Evolutionary conservation across 1,140 invertebrate genomes (phyloP), one percentile per base, ranked within the genome.

Genomic region (Philaenus spumarius): DNA sequence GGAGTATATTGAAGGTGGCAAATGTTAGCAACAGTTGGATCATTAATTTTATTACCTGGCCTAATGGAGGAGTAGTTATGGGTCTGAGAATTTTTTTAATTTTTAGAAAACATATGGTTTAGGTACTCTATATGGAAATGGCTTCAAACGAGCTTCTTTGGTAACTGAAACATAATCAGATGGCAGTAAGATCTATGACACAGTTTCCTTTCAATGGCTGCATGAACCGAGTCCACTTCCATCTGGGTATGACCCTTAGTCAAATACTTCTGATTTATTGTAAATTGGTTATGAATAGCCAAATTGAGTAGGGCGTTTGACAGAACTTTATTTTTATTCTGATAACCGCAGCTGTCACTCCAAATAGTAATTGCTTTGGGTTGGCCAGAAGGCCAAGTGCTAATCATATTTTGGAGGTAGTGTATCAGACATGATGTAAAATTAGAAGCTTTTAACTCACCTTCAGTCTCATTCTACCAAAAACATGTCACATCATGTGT

Each of bases 161-260:
- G 51, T 37, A 9, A 26, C 3, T 17, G 9, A 12, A 15, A 55
- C 24, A 42, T 55, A 55, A 26, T 55, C 52, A 55, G 34, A 40
- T 19, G 52, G 52, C 24, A 55, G 19, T 11, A 40, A 22, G 34
- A 17, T 22, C 42, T 14, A 14, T 55, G 37, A 60, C 66, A 64
- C 23, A 66, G 50, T 48, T 53, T 61, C 55, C 48, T 63, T 53
- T 69, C 65, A 40, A 69, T 69, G 9, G 54, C 34, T 34, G 52
- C 62, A 55, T 75, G 72, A 4, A 73, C 67, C 7, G 64, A 66
- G 59, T 76, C 73, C 51, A 65, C 66, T 51, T 75, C 72, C 69
- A 74, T 76, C 52, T 73, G 71, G 19, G 71, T 74, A 53, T 75
- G 73, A 6, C 73, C 73, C n/a, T n/a, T n/a, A n/a, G n/a, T n/a